These are phyloP conservation scores for Setipinna tenuifilis DNA, from an alignment of 2,797 vertebrate genomes.

Conservation along the genomic window DNA sequence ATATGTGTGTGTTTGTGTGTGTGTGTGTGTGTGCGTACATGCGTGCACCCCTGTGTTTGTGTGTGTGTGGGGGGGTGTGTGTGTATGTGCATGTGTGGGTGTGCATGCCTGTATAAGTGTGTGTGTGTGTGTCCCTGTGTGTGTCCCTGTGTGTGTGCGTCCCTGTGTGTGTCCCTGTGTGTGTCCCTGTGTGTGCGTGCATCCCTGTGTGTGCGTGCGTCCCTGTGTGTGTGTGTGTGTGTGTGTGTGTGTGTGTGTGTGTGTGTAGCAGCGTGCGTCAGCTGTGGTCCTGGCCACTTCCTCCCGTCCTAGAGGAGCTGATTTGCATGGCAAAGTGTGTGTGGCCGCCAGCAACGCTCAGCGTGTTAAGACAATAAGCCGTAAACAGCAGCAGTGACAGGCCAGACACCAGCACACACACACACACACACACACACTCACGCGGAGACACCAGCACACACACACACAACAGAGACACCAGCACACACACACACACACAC, in stretches of 20 bases:
- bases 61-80: background rate
- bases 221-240: background rate
- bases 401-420: slow-evolving; percentile 32
- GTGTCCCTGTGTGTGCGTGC: slow-evolving; percentile 21
- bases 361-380: slow-evolving; percentile 33
- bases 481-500: background rate
- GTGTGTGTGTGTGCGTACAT: too few species aligned
- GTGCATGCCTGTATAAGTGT: background rate
- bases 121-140: background rate
- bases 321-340: slow-evolving; percentile 50
- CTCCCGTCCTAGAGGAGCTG: slow-evolving; percentile 11
- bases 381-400: slow-evolving; percentile 41
- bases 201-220: background rate
- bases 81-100: background rate
- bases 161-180: background rate
- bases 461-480: background rate
- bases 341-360: slow-evolving; percentile 19
- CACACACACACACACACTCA: slow-evolving; percentile 22
- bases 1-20: too few species aligned
- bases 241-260: slow-evolving; percentile 24
- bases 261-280: slow-evolving; percentile 38
- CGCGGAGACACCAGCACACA: background rate
- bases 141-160: background rate
- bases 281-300: slow-evolving; percentile 29
- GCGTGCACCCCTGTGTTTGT: too few species aligned